These are phyloP conservation scores for Rynchops niger DNA, from an alignment of 2,113 vertebrate species.

Conservation along the genomic window DNA sequence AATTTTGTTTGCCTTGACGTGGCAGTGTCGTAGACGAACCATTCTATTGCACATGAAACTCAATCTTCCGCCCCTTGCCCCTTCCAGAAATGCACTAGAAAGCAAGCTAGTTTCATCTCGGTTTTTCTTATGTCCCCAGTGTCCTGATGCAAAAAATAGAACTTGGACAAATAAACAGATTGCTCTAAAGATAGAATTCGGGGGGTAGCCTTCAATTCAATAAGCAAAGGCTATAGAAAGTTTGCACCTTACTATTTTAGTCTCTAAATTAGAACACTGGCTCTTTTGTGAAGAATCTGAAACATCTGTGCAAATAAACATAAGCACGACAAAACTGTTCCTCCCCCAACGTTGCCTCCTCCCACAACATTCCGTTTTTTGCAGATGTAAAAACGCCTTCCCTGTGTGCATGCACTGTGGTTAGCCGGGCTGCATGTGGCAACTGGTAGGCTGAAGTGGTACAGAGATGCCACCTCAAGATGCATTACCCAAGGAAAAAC, in stretches of 20 bases:
- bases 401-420: neutral
- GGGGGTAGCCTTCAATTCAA: neutral
- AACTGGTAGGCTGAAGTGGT: neutral
- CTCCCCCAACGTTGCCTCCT: neutral
- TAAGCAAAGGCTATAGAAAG: neutral
- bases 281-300: neutral
- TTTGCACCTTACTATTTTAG: neutral
- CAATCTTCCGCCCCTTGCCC: neutral
- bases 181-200: neutral
- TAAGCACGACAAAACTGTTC: neutral
- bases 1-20: neutral
- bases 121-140: neutral
- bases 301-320: constrained; percentile 22
- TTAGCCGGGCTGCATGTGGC: neutral
- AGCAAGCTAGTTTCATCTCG: neutral
- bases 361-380: neutral
- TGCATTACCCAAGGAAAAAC: neutral
- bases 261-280: neutral
- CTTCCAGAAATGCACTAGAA: neutral
- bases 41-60: neutral
- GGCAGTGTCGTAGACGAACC: neutral
- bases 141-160: neutral
- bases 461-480: neutral
- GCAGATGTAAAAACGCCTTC: neutral
- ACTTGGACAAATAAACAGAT: neutral